Percentiles rank a stretch among this genome's conserved stretches.
Conservation (phyloP, 1,140 invertebrate genomes). For the Eumaeus atala region DNA sequence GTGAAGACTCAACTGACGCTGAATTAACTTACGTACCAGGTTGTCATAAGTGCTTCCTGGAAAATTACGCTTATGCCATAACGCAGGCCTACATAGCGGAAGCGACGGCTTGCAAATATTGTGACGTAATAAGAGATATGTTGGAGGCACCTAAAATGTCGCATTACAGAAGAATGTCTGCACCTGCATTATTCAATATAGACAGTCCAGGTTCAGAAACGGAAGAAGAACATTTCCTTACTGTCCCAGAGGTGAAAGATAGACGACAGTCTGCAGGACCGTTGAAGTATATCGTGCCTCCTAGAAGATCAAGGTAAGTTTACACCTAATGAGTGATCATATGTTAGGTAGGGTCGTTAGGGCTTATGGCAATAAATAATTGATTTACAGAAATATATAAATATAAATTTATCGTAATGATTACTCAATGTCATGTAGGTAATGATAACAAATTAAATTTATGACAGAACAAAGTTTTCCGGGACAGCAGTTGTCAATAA, state of each 20-base stretch:
- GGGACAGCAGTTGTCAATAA: too few species aligned
- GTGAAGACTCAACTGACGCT: conserved; percentile 66
- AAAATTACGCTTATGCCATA: conserved; percentile 68
- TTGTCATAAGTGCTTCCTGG: conserved; percentile 71
- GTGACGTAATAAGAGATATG: conserved; percentile 68
- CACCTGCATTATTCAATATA: conserved; percentile 53
- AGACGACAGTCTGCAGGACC: conserved; percentile 66
- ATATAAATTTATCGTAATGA: too few species aligned
- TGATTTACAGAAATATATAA: too few species aligned
- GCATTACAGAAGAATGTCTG: conserved; percentile 53
- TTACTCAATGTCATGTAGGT: too few species aligned
- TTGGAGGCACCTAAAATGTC: conserved; percentile 53
- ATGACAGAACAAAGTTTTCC: too few species aligned
- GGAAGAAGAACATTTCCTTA: conserved; percentile 47
- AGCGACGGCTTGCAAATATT: conserved; percentile 64
- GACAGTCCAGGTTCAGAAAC: conserved; percentile 48
- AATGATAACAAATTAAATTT: too few species aligned
- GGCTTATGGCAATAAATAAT: too few species aligned
- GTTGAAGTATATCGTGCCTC: conserved; percentile 55
- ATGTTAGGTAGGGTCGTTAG: too few species aligned
- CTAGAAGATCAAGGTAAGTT: conserved; percentile 56
- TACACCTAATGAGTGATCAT: too few species aligned
- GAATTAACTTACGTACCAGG: conserved; percentile 55
- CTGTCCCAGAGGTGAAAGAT: conserved; percentile 47
- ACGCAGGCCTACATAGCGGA: conserved; percentile 66